A percentile compares a stretch with the other conserved stretches of the same genome.
phyloP scores from a whole-genome alignment of 2,113 vertebrate species.

The Ondatra zibethicus region DNA sequence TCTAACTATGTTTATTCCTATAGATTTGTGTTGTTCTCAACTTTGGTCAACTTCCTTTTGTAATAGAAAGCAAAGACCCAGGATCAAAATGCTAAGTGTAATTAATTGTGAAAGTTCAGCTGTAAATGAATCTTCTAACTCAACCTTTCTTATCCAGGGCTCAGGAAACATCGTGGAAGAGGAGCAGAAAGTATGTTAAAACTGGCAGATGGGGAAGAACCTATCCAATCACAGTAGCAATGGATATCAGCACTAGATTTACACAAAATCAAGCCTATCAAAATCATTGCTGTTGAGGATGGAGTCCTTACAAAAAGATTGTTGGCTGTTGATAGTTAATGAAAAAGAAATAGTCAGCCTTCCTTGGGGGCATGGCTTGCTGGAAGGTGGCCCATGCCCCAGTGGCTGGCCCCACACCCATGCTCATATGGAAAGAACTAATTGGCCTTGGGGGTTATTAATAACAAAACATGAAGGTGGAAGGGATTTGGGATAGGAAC shows the following conservation, averaged over 20 bases:
- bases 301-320: not conserved
- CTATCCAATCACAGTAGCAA: not conserved
- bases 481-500: not conserved
- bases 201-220: not conserved
- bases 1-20: not conserved
- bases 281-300: not conserved
- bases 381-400: not conserved
- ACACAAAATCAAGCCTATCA: not conserved
- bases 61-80: not conserved
- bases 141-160: not conserved
- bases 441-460: not conserved
- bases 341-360: not conserved
- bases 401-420: not conserved
- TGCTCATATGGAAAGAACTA: not conserved
- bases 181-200: not conserved
- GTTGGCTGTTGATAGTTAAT: not conserved
- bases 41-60: not conserved
- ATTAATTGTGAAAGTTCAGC: not conserved
- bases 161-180: not conserved
- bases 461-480: not conserved
- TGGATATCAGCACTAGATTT: not conserved
- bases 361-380: not conserved
- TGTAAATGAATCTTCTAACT: not conserved
- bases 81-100: not conserved
- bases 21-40: not conserved